Conservation (phyloP, 53 echinoderm and acorn worm species). For the Paracentrotus lividus region DNA sequence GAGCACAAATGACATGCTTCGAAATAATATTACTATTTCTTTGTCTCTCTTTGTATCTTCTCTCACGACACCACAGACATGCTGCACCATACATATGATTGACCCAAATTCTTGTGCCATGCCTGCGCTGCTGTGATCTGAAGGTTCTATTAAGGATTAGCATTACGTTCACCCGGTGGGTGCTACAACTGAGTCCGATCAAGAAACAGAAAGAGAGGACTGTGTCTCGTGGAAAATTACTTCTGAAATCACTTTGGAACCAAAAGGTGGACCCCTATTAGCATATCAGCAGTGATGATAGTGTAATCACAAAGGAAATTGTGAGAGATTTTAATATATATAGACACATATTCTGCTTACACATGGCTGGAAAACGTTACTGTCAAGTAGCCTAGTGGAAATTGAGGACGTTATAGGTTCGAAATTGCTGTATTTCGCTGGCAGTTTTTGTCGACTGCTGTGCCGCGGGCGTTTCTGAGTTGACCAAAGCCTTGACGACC, state of each 20-base stretch:
- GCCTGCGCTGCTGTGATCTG: conserved; percentile 5
- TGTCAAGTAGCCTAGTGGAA: neutral
- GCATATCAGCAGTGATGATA: neutral
- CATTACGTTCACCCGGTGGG: neutral
- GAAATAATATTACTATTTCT: neutral
- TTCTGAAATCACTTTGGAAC: neutral
- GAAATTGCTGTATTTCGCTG: conserved; percentile 41
- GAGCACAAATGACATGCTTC: no score
- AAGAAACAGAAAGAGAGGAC: conserved; percentile 2
- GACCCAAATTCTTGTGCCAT: conserved; percentile 55
- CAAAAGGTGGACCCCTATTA: neutral
- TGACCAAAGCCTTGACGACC: neutral
- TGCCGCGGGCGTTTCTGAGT: neutral
- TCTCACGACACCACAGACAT: conserved; percentile 15
- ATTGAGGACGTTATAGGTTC: conserved; percentile 1
- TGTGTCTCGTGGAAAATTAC: neutral
- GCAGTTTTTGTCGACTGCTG: neutral
- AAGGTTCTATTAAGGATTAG: conserved; percentile 29
- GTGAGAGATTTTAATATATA: neutral
- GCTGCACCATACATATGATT: conserved; percentile 26
- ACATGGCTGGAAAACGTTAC: conserved; percentile 26
- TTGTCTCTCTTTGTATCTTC: neutral
- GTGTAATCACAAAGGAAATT: neutral
- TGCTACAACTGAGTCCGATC: neutral
- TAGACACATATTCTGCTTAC: neutral